phyloP scores from a whole-genome alignment of 2,113 vertebrate genomes.

The Axis porcinus region DNA sequence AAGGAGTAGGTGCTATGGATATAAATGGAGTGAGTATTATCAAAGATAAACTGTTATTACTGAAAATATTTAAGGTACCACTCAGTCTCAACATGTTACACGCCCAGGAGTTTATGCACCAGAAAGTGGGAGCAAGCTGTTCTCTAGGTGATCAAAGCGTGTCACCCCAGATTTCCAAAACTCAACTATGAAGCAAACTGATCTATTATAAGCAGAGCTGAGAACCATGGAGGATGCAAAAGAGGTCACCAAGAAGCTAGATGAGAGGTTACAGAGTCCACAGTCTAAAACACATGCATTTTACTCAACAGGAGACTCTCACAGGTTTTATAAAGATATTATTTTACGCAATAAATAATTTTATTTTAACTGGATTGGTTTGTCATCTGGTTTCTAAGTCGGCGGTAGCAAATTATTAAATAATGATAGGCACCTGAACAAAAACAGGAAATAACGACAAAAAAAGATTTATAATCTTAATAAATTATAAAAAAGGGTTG shows the following conservation, averaged over 20 bases:
- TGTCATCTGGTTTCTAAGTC: background rate
- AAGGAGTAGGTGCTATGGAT: background rate
- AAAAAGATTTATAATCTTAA: no score
- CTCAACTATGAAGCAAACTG: background rate
- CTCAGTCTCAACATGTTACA: background rate
- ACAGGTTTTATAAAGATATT: background rate
- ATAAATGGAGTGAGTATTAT: background rate
- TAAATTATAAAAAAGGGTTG: background rate
- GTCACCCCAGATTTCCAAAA: background rate
- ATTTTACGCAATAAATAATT: background rate
- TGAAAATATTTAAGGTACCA: background rate
- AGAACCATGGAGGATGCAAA: background rate
- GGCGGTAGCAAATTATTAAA: background rate
- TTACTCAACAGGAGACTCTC: background rate
- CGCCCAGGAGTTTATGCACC: background rate
- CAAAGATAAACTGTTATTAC: background rate
- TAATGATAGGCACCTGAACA: background rate
- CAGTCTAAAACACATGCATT: rapidly evolving
- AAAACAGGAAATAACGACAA: background rate
- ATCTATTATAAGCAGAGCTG: background rate
- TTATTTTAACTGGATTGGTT: background rate
- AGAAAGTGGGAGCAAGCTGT: background rate
- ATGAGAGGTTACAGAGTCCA: background rate
- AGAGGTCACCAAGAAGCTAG: background rate
- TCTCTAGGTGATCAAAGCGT: background rate